These are phyloP conservation scores for Spea multiplicata DNA, from an alignment of 2,113 vertebrate species.

Conservation along the genomic window DNA sequence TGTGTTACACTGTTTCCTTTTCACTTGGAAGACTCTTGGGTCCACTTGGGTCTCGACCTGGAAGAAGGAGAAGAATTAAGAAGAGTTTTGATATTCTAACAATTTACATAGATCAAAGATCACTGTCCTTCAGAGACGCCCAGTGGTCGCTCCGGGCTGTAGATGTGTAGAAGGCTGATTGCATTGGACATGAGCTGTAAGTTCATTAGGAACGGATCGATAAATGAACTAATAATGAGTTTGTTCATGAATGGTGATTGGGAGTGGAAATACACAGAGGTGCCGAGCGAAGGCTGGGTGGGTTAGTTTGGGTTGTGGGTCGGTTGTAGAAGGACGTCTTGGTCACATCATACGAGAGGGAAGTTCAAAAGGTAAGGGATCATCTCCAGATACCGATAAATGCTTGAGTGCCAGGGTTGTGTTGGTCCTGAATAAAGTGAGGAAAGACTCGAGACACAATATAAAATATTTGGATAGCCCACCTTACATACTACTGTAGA, in stretches of 20 bases:
- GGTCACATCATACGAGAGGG: neutral
- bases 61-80: neutral
- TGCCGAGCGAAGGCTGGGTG: neutral
- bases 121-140: neutral
- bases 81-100: neutral
- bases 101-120: neutral
- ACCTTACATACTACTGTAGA: too few species aligned
- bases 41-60: too few species aligned
- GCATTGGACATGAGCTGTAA: constrained; percentile 74
- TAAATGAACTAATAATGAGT: constrained; percentile 56
- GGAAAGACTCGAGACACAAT: too few species aligned
- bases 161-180: constrained; percentile 61
- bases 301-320: neutral
- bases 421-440: too few species aligned
- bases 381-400: neutral
- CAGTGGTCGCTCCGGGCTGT: neutral
- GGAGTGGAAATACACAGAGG: neutral
- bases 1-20: too few species aligned
- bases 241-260: constrained; percentile 31
- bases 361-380: constrained; percentile 13
- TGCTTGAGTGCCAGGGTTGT: too few species aligned
- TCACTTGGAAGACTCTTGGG: too few species aligned
- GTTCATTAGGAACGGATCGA: constrained; percentile 78
- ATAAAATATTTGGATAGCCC: too few species aligned
- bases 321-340: neutral